A percentile compares a stretch with the other conserved stretches of the same genome.
phyloP scores from a whole-genome alignment of 2,797 vertebrate species.

The Oceanodroma leucorhoa region DNA sequence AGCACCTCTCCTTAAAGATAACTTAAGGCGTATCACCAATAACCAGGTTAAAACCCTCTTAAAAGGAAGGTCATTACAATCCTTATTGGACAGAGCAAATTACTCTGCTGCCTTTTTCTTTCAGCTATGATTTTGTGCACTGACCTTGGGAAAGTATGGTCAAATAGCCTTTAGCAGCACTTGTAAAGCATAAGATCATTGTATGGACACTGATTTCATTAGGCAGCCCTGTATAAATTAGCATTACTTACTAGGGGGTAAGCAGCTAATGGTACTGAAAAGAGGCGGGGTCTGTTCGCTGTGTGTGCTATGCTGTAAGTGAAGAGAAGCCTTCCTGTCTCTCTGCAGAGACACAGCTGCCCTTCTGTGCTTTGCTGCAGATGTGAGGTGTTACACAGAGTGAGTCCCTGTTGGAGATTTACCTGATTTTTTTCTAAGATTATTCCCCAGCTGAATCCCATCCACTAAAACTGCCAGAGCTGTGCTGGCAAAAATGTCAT shows the following conservation, averaged over 20 bases:
- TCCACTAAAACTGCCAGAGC: background rate
- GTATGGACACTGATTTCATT: constrained; percentile 13
- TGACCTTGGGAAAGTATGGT: constrained; percentile 19
- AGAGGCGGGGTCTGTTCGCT: background rate
- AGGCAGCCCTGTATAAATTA: constrained; percentile 40
- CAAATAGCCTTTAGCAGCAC: constrained; percentile 34
- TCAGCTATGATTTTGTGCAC: background rate
- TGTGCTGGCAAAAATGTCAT: background rate
- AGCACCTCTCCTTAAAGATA: background rate
- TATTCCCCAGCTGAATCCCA: background rate
- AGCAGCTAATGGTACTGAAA: background rate
- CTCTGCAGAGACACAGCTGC: background rate
- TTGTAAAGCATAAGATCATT: constrained; percentile 15
- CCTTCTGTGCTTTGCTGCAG: background rate
- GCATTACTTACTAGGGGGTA: background rate
- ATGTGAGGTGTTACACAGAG: background rate
- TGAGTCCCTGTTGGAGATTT: background rate
- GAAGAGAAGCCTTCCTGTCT: background rate
- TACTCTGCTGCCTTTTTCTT: background rate
- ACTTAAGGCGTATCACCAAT: background rate
- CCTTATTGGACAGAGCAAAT: constrained; percentile 3
- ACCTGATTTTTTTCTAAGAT: background rate
- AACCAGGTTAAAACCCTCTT: constrained; percentile 2
- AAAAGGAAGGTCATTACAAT: background rate
- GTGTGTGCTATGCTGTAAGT: background rate